Evolutionary conservation across 2,113 vertebrate species (phyloP).

Genomic region (Megaceryle torquata): DNA sequence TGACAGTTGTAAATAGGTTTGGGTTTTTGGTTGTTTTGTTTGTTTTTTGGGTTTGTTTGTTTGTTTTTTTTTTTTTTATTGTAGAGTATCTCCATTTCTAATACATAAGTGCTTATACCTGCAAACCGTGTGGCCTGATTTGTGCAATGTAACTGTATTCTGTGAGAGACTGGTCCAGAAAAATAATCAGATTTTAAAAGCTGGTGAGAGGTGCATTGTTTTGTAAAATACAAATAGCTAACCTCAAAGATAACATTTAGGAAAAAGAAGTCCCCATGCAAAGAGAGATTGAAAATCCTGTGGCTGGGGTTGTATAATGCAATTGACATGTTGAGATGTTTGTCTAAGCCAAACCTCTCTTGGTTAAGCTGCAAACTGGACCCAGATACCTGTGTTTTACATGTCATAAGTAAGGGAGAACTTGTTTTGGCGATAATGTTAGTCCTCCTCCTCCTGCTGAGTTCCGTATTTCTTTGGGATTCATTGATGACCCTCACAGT

Average conservation of each 20-base stretch:
- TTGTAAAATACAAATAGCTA: not conserved
- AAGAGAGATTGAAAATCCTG: not conserved
- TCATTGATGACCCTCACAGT: not conserved
- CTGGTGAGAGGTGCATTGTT: not conserved
- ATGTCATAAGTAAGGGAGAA: not conserved
- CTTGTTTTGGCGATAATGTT: not conserved
- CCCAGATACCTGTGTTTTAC: not conserved
- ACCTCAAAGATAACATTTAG: not conserved
- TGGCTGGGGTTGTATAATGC: not conserved
- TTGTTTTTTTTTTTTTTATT: too few relatives aligned
- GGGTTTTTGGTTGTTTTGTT: too few relatives aligned
- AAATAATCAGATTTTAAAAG: not conserved
- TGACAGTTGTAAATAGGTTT: not conserved
- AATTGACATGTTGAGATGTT: rapidly evolving
- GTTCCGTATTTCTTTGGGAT: not conserved
- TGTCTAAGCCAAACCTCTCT: not conserved
- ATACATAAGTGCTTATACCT: not conserved
- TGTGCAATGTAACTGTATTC: not conserved
- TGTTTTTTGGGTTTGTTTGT: too few relatives aligned
- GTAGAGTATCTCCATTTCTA: not conserved
- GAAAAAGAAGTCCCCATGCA: not conserved
- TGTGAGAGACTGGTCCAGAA: not conserved
- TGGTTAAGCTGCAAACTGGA: not conserved
- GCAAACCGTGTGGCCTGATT: not conserved
- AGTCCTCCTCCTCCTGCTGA: not conserved